Evolutionary conservation across 1,140 invertebrate species (phyloP).

Genomic region (Dendrolimus punctatus): DNA sequence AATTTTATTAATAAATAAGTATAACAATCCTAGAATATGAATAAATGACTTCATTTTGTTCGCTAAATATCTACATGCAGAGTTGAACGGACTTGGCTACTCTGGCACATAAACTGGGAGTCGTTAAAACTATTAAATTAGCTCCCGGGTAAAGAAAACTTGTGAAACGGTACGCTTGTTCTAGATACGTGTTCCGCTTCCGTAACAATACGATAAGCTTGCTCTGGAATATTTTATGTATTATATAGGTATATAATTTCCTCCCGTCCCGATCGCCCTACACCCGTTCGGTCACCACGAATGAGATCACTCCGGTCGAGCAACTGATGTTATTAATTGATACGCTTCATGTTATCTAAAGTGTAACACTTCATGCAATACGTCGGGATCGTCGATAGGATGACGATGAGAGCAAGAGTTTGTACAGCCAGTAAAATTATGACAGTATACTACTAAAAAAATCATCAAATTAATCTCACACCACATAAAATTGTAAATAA

Average conservation of each 20-base stretch:
- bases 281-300: background rate
- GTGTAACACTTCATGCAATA: no score
- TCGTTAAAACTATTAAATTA: slow-evolving; percentile 16
- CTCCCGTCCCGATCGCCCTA: background rate
- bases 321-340: slow-evolving; percentile 7
- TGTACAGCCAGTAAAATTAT: background rate
- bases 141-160: slow-evolving; percentile 22
- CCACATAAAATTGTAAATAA: no score
- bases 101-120: slow-evolving; percentile 19
- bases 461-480: background rate
- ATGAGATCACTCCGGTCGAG: slow-evolving; percentile 11
- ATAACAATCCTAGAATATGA: slow-evolving; percentile 17
- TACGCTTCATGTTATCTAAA: no score
- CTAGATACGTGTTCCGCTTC: slow-evolving; percentile 36
- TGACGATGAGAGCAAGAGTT: no score
- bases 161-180: slow-evolving; percentile 22
- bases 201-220: slow-evolving; percentile 33
- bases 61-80: slow-evolving; percentile 12
- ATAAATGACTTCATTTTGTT: slow-evolving; percentile 21
- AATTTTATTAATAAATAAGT: slow-evolving; percentile 11
- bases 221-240: slow-evolving; percentile 9
- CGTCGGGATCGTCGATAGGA: no score
- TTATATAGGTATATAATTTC: slow-evolving; percentile 3
- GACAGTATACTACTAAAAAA: background rate
- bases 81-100: slow-evolving; percentile 27